Base-by-base conservation (phyloP, 2,797 vertebrate species). In the Cuculus canorus region DNA sequence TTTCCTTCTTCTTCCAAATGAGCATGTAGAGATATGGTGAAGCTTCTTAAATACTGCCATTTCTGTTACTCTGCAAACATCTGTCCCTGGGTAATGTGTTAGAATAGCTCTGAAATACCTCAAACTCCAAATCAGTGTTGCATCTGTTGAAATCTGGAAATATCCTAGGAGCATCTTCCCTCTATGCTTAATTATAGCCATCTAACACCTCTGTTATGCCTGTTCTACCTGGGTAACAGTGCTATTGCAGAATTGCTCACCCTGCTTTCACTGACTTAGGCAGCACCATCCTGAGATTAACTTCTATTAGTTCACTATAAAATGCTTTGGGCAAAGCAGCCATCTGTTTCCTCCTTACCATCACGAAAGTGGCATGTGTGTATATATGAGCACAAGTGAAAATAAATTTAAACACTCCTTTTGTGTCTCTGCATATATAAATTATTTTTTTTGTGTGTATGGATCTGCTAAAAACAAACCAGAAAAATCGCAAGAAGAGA, bases 321-420 rank as follows among this genome's bases (percentile, higher is more conserved):
- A 41, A n/a, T 25, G 30, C 7, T 79, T 45, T 61, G 17, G 37
- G 50, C 33, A 71, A 75, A 5, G 9, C 17, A 43, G 21, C 13
- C n/a, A n/a, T 19, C 53, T 71, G 13, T 37, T 33, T 75, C 12
- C 7, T 13, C 30, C 22, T 66, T 48, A 14, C 6, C 11, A 16
- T n/a, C 0, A 0, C 19, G 56, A 48, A 76, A 63, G 22, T 33
- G 5, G 37, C n/a, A 11, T 47, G 16, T 30, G 18, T 64, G 12
- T 61, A 3, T 25, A 6, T n/a, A 32, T 11, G 1, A 60, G 6
- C 25, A 9, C 11, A 53, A 45, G 7, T 17, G 25, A 18, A 48
- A 72, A 50, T 6, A 57, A 64, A 7, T 56, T 83, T 19, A 66
- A 63, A 70, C 27, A 52, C 3, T 13, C 41, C 8, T 45, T 48